These are phyloP conservation scores for Microcebus griseorufus DNA, from an alignment of 2,113 vertebrate genomes.

Conservation along the genomic window DNA sequence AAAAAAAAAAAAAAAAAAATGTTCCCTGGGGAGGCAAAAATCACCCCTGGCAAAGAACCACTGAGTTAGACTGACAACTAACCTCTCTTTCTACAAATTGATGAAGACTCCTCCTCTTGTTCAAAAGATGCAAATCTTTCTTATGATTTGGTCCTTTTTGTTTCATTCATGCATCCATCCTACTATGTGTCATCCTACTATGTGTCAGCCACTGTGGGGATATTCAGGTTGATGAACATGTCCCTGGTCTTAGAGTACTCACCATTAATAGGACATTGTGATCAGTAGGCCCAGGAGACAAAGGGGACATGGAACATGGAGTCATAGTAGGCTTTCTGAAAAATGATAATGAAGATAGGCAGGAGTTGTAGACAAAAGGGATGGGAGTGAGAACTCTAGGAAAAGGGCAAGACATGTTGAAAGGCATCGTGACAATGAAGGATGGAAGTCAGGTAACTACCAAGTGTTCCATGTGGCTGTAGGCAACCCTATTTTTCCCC, in stretches of 20 bases:
- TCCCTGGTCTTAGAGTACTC: background rate
- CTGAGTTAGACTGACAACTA: background rate
- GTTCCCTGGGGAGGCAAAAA: background rate
- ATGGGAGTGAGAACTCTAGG: background rate
- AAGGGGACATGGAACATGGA: background rate
- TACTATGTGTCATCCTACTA: no score
- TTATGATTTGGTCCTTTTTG: slow-evolving; percentile 20
- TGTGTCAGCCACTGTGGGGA: background rate
- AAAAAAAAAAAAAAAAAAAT: background rate
- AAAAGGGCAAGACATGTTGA: background rate
- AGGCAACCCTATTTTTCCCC: background rate
- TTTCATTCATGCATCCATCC: background rate
- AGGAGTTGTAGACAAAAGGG: background rate
- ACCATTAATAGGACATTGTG: background rate
- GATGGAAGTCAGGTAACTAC: background rate
- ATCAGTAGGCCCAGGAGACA: background rate
- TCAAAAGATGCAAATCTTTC: slow-evolving; percentile 3
- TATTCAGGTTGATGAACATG: background rate
- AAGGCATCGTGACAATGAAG: background rate
- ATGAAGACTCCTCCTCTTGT: background rate
- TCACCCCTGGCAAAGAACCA: background rate
- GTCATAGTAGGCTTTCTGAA: background rate
- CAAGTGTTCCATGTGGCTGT: background rate
- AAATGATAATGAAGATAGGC: slow-evolving; percentile 1
- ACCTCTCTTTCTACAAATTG: slow-evolving; percentile 5